Base-by-base conservation (phyloP, 2,113 vertebrate species). In the Anarrhichthys ocellatus region DNA sequence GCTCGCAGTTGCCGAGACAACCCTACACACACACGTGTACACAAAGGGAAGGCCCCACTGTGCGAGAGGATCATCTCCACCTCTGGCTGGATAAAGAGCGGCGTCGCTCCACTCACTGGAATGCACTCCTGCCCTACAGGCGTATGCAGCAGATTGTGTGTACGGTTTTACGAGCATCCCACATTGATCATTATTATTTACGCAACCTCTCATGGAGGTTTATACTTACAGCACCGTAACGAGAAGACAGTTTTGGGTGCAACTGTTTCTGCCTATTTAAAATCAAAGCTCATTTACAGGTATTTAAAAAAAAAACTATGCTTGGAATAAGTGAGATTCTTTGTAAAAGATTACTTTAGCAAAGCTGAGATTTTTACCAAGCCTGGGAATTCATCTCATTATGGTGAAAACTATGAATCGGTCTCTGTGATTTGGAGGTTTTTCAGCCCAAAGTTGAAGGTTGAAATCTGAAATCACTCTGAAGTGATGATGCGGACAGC, bases 1-100 rank as follows among this genome's bases (percentile, higher is more conserved):
- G 74, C 56, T 76, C 11, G 58, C 29, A 0, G 90, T 92, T 89
- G 84, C 92, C 81, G 59, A 29, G 89, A 73, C 92, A 87, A 94
- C 91, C 44, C 79, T 71, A 89, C 91, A 93, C 93, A 93, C 93
- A 94, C 93, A 90, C 76, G 56, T 27, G 81, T 88, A 92, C 88
- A 94, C 92, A 94, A 89, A 89, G 79, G 76, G 62, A 83, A 83
- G 82, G 78, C 79, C 86, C 79, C 65, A 68, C 82, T 59, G 72
- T 68, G 83, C 76, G 89, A 84, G 78, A 77, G 88, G 89, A 91
- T 91, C 89, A 85, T 91, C 88, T 84, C 90, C 86, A 89, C 90
- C 90, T 91, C 88, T 84, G 91, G 82, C 71, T 86, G 88, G 76
- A 88, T 92, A 85, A 91, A 86, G 88, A 91, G 90, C 40, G 54